Conservation (phyloP, 35 echinoderm and acorn worm genomes). For the Strongylocentrotus purpuratus region DNA sequence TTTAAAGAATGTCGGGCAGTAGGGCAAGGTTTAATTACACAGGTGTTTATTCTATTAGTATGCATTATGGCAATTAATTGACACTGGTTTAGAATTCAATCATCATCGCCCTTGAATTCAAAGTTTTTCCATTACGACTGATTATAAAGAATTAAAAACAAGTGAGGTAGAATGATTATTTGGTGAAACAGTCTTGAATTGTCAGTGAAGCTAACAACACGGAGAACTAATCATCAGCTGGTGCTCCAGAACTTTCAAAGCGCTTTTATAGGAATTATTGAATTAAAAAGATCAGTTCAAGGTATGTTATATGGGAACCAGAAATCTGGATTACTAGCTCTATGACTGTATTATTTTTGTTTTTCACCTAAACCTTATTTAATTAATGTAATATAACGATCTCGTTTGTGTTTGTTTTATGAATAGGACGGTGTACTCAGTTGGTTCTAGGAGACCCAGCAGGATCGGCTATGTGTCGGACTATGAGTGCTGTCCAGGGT, state of each 20-base stretch:
- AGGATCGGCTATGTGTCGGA: background rate
- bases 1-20: background rate
- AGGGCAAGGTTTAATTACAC: background rate
- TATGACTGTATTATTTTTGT: too few species aligned
- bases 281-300: too few species aligned
- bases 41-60: background rate
- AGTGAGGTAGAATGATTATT: background rate
- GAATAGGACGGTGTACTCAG: background rate
- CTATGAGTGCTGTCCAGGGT: background rate
- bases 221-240: background rate
- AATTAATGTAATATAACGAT: background rate
- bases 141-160: background rate
- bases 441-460: background rate
- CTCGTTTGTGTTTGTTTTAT: background rate
- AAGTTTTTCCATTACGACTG: background rate
- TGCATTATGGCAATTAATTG: background rate
- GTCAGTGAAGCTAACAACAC: background rate
- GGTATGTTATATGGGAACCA: too few species aligned
- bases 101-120: background rate
- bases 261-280: too few species aligned
- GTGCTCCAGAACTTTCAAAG: background rate
- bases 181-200: background rate
- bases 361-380: background rate
- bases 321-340: too few species aligned
- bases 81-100: background rate